Base-by-base conservation (phyloP, 2,888 invertebrate species). In the Alcis repandata region DNA sequence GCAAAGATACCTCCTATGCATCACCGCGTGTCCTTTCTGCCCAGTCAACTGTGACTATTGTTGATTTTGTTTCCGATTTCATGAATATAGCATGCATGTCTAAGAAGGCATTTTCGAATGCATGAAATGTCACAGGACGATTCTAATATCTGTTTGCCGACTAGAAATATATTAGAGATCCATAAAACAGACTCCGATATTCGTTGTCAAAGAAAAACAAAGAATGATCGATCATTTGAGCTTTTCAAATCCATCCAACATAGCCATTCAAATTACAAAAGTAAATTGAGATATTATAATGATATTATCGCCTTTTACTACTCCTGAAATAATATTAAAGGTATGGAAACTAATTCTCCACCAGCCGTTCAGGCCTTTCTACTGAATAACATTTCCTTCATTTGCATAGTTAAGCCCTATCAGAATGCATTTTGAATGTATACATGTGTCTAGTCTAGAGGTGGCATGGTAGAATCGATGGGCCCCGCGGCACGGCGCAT, bases 401-500 rank as follows among this genome's bases (percentile, higher is more conserved):
- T 73, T 73, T 71, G 65, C 68, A 71, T 68, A 67, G 59, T 63
- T 49, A 65, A 59, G 58, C 20, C 49, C 46, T 49, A 66, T 59
- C 48, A 63, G 63, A 63, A 68, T 68, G 71, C 68, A 70, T 54
- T 71, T 67, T 46, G 63, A 63, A 62, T 46, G 58, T 65, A 40
- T 63, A 63, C 56, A 62, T 64, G 61, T 61, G 69, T 66, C 40
- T 63, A 56, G 69, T 66, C 40, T 63, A 56, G 59, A 63, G 45
- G 19, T 53, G 54, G 63, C 49, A 33, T 51, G 45, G 63, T 60
- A 53, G 59, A 71, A 73, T 73, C 73, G 67, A 73, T 73, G 71
- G 73, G 52, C 45, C 17, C 7, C 0, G 59, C 40, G 33, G 58
- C 59, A 64, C 46, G 57, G 73, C 73, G 73, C 73, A 73, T 73